Base-by-base conservation (phyloP, 2,113 vertebrate genomes). In the Fulica atra region DNA sequence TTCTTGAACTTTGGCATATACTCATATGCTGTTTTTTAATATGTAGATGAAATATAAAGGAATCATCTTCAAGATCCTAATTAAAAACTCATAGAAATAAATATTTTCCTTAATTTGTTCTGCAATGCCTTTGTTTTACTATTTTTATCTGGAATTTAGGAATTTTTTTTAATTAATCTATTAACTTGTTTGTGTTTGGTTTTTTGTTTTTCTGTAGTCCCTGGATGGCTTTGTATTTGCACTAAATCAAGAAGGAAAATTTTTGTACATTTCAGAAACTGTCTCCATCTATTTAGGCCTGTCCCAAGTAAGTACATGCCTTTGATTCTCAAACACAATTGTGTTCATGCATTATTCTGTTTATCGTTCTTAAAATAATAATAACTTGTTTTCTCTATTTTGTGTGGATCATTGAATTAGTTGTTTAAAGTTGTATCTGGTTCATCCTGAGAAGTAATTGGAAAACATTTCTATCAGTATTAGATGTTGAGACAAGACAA, bases 171-270 rank as follows among this genome's bases (percentile, higher is more conserved):
- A 86, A 96, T 88, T 97, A 95, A 97, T 81, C 46, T 81, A 66
- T 89, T 96, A 19, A 20, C 54, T 91, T 88, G 89, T 93, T 91
- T 89, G 71, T 53, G 25, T 28, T 26, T 53, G 13, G 23, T 51
- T 51, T 51, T 53, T 53, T 25, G 8, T 96, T 95, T 81, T 71
- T 94, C 79, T 96, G 78, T 98, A 99, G 99, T 99, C 99, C 97
- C 98, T 99, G 98, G 99, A 99, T 98, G 99, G 99, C 97, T 99
- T 99, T 97, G 99, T 99, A 98, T 99, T 99, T 99, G 99, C 99
- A 99, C 99, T 99, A 99, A 99, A 99, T 98, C 99, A 99, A 98
- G 99, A 99, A 98, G 99, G 99, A 97, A 99, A 99, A 95, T 99
- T 99, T 99, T 98, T 99, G 93, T 99, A 99, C 98, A 99, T 99